These are phyloP conservation scores for Hirundo rustica DNA, from an alignment of 2,797 vertebrate species.

Conservation along the genomic window DNA sequence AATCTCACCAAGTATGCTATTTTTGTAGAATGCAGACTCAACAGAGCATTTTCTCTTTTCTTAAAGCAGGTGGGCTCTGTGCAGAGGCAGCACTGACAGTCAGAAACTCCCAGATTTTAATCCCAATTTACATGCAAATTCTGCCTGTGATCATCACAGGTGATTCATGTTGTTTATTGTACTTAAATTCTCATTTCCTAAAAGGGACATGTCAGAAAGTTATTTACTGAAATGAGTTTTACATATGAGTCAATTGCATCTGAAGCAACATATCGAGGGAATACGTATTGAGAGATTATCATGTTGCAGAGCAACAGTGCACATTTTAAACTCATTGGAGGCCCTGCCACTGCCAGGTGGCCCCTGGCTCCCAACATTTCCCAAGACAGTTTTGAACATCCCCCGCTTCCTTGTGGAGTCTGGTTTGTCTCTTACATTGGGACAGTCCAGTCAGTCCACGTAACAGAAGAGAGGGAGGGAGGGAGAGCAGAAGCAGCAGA, in stretches of 20 bases:
- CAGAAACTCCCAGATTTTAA: neutral
- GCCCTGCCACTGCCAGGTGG: neutral
- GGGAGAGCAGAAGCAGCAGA: neutral
- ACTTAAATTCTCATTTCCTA: neutral
- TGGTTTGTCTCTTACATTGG: neutral
- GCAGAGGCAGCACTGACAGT: neutral
- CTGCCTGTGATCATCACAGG: neutral
- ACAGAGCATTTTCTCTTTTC: neutral
- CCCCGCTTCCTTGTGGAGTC: neutral
- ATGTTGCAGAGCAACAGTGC: rapidly evolving
- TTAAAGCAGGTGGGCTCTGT: neutral
- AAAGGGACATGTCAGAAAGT: neutral
- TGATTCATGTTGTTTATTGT: neutral
- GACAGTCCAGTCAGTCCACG: rapidly evolving
- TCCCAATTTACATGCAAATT: neutral
- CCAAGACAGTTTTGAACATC: neutral
- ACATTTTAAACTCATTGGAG: neutral
- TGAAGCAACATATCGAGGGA: neutral
- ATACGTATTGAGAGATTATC: neutral
- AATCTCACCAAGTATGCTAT: neutral
- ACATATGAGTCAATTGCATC: neutral
- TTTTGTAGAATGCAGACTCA: neutral
- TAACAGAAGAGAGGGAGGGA: neutral
- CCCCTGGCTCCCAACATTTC: neutral
- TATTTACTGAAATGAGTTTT: neutral